A percentile compares a stretch with the other conserved stretches of the same genome.
Conservation (phyloP, 2,888 invertebrate species). For the Rhogogaster chlorosoma region DNA sequence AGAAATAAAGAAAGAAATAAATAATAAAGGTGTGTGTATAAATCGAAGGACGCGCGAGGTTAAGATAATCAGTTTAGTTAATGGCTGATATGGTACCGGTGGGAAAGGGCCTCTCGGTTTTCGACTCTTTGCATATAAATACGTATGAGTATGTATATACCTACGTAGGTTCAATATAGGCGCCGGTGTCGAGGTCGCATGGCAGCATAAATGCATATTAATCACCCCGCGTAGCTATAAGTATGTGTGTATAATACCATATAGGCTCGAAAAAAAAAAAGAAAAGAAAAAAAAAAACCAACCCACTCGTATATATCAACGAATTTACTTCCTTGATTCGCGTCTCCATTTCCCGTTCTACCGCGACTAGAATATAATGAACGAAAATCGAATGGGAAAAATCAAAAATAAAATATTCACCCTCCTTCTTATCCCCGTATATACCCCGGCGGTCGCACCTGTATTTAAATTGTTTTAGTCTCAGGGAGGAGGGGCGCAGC, state of each 20-base stretch:
- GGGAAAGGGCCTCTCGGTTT: not conserved
- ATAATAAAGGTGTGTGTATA: too few relatives aligned
- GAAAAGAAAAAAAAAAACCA: too few relatives aligned
- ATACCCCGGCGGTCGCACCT: too few relatives aligned
- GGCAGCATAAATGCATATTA: not conserved
- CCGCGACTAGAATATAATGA: too few relatives aligned
- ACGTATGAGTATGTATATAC: not conserved
- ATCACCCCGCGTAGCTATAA: not conserved
- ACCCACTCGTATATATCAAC: not conserved
- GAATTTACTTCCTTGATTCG: not conserved
- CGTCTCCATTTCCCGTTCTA: too few relatives aligned
- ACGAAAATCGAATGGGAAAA: too few relatives aligned
- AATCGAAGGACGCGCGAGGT: not conserved
- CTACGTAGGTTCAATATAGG: not conserved
- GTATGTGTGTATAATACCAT: not conserved
- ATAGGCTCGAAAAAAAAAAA: not conserved
- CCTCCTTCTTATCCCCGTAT: too few relatives aligned
- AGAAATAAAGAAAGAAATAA: too few relatives aligned
- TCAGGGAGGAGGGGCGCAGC: too few relatives aligned
- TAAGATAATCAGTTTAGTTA: not conserved
- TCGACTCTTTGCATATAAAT: not conserved
- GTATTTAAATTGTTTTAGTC: too few relatives aligned
- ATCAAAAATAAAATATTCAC: not conserved
- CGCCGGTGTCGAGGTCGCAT: slow-evolving; percentile 22
- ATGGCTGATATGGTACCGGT: not conserved